These are phyloP conservation scores for Psettodes erumei DNA, from an alignment of 2,113 vertebrate genomes.

Conservation along the genomic window DNA sequence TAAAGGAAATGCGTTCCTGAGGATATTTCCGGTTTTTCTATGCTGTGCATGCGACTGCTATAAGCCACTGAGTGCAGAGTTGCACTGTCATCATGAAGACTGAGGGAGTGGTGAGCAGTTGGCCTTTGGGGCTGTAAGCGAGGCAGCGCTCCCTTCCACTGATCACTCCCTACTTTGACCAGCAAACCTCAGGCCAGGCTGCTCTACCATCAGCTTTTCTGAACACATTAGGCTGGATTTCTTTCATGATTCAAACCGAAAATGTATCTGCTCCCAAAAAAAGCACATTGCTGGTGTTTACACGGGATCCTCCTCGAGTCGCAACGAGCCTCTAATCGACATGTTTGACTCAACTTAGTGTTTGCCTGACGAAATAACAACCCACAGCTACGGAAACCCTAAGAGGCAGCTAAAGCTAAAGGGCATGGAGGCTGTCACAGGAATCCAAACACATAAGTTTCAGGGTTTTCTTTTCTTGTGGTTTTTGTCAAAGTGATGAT, in stretches of 20 bases:
- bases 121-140: slow-evolving; percentile 24
- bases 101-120: slow-evolving; percentile 13
- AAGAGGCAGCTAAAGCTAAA: slow-evolving; percentile 14
- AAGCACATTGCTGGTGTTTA: slow-evolving; percentile 6
- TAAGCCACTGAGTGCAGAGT: too few relatives aligned
- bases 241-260: slow-evolving; percentile 35
- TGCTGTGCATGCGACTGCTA: too few relatives aligned
- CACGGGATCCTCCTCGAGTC: slow-evolving; percentile 15
- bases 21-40: too few relatives aligned
- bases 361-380: slow-evolving; percentile 40
- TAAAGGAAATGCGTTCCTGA: background rate
- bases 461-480: slow-evolving; percentile 1
- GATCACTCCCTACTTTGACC: slow-evolving; percentile 23
- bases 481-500: background rate
- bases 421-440: slow-evolving; percentile 17
- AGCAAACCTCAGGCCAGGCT: slow-evolving; percentile 22
- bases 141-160: slow-evolving; percentile 11
- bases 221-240: slow-evolving; percentile 1
- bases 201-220: background rate
- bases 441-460: slow-evolving; percentile 5
- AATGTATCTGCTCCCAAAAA: slow-evolving; percentile 4
- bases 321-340: background rate
- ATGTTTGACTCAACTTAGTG: slow-evolving; percentile 32
- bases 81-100: slow-evolving; percentile 35
- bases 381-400: slow-evolving; percentile 43